Evolutionary conservation across 2,888 invertebrate species (phyloP).

Genomic region (Lamellibrachia satsuma): DNA sequence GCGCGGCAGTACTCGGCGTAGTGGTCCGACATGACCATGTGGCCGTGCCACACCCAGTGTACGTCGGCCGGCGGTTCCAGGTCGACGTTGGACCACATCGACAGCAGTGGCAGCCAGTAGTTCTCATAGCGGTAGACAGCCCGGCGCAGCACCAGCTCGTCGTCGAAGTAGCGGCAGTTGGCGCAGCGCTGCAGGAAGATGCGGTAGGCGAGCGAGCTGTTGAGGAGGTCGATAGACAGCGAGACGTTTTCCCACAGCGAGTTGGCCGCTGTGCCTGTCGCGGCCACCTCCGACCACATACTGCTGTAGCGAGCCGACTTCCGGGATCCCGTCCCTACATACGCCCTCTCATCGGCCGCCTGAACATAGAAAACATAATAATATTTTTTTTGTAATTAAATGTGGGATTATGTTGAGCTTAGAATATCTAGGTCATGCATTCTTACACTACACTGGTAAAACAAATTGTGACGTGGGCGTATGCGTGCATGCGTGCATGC

Average conservation of each 20-base stretch:
- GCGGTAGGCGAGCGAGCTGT: constrained; percentile 32
- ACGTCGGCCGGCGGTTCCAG: constrained; percentile 68
- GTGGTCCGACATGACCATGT: constrained; percentile 58
- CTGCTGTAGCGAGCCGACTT: neutral
- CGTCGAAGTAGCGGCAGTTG: constrained; percentile 27
- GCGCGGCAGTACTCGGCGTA: constrained; percentile 57
- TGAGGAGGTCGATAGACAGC: constrained; percentile 32
- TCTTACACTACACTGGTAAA: too few species aligned
- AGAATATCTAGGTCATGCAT: too few species aligned
- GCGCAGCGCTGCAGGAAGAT: constrained; percentile 26
- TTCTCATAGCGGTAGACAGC: constrained; percentile 63
- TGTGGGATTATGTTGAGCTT: too few species aligned
- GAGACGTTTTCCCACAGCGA: constrained; percentile 22
- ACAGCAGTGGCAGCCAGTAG: constrained; percentile 67
- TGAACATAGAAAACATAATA: neutral
- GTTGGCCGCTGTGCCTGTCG: neutral
- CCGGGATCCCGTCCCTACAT: neutral
- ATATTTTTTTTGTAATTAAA: too few species aligned
- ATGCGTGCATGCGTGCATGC: neutral
- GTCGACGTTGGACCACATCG: constrained; percentile 44
- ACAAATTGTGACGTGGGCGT: too few species aligned
- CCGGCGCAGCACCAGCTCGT: neutral
- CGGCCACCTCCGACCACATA: neutral
- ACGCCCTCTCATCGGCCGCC: neutral
- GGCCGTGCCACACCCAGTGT: constrained; percentile 69